Evolutionary conservation across 2,113 vertebrate species (phyloP).

Genomic region (Ctenomys sociabilis): DNA sequence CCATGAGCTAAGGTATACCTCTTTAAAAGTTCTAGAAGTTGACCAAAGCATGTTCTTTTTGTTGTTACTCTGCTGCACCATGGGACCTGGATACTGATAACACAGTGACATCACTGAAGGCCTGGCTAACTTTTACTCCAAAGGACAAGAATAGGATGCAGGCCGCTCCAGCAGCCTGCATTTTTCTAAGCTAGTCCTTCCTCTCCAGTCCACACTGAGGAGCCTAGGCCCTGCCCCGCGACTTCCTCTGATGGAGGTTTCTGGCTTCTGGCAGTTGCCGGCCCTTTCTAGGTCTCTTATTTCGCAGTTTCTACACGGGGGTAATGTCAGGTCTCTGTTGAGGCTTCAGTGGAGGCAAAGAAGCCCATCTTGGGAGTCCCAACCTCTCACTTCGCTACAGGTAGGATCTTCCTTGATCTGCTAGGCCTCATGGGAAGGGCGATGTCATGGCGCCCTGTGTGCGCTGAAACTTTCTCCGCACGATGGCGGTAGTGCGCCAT

Average conservation of each 20-base stretch:
- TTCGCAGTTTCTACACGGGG: not conserved
- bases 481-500: not conserved
- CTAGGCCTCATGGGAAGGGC: not conserved
- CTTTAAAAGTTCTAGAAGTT: not conserved
- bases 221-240: not conserved
- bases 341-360: not conserved
- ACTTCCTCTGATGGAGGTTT: not conserved
- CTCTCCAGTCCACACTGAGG: too few relatives aligned
- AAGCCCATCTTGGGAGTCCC: not conserved
- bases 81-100: not conserved
- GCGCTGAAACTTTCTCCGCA: not conserved
- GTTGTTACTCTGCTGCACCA: not conserved
- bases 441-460: rapidly evolving
- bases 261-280: not conserved
- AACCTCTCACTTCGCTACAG: not conserved
- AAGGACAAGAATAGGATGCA: not conserved
- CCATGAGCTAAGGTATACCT: not conserved
- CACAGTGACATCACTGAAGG: not conserved
- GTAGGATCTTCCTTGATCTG: too few relatives aligned
- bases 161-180: not conserved
- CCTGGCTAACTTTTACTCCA: not conserved
- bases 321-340: not conserved
- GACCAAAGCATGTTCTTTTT: not conserved
- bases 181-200: not conserved
- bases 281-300: not conserved